Percentiles rank a stretch among this genome's conserved stretches.
phyloP scores from a whole-genome alignment of 2,797 vertebrate genomes.

The Halcyon badia region DNA sequence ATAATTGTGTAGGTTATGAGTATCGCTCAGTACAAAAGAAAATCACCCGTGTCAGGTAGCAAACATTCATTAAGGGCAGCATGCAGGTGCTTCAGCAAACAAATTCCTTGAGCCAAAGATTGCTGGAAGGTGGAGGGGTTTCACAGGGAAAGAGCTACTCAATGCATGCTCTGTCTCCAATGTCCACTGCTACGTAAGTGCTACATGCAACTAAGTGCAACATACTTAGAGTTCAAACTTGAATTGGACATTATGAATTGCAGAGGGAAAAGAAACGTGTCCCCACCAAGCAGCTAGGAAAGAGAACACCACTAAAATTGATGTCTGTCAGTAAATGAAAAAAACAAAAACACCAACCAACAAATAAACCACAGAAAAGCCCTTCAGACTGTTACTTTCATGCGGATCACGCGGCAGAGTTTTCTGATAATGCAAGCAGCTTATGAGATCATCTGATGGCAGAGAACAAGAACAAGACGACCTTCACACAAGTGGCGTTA shows the following conservation, averaged over 20 bases:
- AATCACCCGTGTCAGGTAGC: background rate
- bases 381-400: background rate
- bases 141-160: background rate
- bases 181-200: background rate
- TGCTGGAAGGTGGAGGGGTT: background rate
- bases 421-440: background rate
- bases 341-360: background rate
- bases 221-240: background rate
- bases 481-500: background rate
- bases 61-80: background rate
- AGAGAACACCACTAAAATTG: background rate
- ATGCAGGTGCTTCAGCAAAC: background rate
- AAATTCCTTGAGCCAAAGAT: background rate
- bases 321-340: background rate
- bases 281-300: background rate
- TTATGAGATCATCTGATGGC: background rate
- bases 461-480: background rate
- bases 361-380: background rate
- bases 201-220: rapidly evolving
- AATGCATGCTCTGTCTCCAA: background rate
- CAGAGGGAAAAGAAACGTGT: background rate
- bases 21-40: rapidly evolving
- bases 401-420: background rate
- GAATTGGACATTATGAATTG: background rate
- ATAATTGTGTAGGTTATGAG: background rate